Percentiles rank a stretch among this genome's conserved stretches.
Conservation (phyloP, 37 sponge, comb jelly and placozoan genomes). For the Diacarnus erythraeanus region DNA sequence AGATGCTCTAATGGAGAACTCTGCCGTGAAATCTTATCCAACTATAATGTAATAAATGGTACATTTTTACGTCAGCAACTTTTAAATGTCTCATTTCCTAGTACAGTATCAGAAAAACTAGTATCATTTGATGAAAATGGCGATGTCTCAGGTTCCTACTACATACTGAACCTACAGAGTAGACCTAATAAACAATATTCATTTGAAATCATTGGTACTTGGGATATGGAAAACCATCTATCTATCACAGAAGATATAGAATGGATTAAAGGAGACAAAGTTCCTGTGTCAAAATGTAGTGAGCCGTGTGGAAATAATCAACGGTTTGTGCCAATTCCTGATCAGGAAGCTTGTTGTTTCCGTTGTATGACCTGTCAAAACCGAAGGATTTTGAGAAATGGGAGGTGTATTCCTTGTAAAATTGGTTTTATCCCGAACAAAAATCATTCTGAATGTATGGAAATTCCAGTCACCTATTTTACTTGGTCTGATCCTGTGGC, state of each 20-base stretch:
- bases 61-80: constrained; percentile 29
- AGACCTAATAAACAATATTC: not conserved
- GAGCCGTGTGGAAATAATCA: constrained; percentile 29
- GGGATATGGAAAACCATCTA: constrained; percentile 30
- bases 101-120: not conserved
- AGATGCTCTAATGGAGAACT: constrained; percentile 9
- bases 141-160: constrained; percentile 30
- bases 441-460: constrained; percentile 31
- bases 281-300: constrained; percentile 31
- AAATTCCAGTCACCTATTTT: constrained; percentile 34
- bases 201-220: constrained; percentile 13
- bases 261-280: constrained; percentile 1
- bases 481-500: constrained; percentile 14
- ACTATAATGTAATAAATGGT: constrained; percentile 11
- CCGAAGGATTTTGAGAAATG: constrained; percentile 20
- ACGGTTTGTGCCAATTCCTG: not conserved
- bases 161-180: constrained; percentile 46
- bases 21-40: constrained; percentile 17
- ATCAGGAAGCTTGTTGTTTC: constrained; percentile 55
- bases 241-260: constrained; percentile 37
- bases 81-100: constrained; percentile 6
- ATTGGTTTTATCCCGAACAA: constrained; percentile 39
- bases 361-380: constrained; percentile 48
- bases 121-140: constrained; percentile 61
- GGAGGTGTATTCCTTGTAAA: constrained; percentile 47